Evolutionary conservation across 2,888 invertebrate genomes (phyloP).

Genomic region (Sycophila texana): DNA sequence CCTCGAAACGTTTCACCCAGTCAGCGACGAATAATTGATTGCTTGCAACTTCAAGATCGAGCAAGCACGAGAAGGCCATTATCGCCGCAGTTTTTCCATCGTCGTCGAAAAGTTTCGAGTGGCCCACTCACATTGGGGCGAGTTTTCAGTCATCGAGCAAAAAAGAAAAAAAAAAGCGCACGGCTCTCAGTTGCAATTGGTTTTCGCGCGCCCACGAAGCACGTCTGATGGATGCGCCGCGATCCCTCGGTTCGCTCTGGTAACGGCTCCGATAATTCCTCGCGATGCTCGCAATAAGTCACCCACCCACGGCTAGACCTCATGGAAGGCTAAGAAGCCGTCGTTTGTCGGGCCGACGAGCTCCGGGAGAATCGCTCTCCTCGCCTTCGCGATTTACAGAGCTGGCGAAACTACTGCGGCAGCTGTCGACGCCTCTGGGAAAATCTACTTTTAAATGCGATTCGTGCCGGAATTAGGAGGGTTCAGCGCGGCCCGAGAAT

Average conservation of each 20-base stretch:
- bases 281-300: background rate
- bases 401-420: background rate
- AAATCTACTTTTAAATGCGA: constrained; percentile 45
- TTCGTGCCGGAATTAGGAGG: constrained; percentile 19
- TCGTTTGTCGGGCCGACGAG: background rate
- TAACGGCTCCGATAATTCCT: constrained; percentile 34
- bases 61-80: constrained; percentile 15
- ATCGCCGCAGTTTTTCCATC: background rate
- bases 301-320: too few relatives aligned
- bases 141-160: background rate
- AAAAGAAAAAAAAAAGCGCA: background rate
- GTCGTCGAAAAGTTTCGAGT: constrained; percentile 40
- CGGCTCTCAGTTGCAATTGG: background rate
- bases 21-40: background rate
- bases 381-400: background rate
- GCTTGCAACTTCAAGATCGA: background rate
- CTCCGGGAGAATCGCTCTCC: background rate
- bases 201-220: background rate
- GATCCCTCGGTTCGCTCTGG: background rate
- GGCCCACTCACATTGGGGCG: background rate
- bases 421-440: background rate
- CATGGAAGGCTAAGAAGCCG: background rate
- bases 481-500: background rate
- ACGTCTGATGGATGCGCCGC: constrained; percentile 15
- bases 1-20: background rate